Evolutionary conservation across 2,797 vertebrate species (phyloP).

Genomic region (Staurois parvus): DNA sequence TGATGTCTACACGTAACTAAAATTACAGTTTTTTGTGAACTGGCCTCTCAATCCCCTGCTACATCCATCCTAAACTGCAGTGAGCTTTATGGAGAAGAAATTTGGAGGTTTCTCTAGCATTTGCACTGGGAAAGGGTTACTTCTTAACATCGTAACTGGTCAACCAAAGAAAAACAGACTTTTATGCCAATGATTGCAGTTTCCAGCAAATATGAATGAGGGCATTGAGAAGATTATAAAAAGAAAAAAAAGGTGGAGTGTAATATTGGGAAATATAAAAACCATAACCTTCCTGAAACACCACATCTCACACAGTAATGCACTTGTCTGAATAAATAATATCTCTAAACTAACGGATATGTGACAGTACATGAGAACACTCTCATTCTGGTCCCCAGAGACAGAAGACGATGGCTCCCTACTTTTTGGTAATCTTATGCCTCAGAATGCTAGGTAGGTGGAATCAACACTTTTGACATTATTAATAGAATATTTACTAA

Average conservation of each 20-base stretch:
- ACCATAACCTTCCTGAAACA: slow-evolving; percentile 74
- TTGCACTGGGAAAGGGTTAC: slow-evolving; percentile 26
- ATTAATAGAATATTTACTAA: too few relatives aligned
- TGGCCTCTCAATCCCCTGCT: too few relatives aligned
- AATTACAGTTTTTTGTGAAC: too few relatives aligned
- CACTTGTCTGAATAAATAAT: slow-evolving; percentile 70
- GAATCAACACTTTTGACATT: not conserved
- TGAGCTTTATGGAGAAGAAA: not conserved
- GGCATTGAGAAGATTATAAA: slow-evolving; percentile 42
- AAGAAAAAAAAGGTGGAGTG: slow-evolving; percentile 53
- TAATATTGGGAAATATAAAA: slow-evolving; percentile 77
- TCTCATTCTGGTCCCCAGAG: slow-evolving; percentile 25
- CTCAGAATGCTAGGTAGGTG: slow-evolving; percentile 76
- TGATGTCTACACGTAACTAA: too few relatives aligned
- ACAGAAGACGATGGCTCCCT: slow-evolving; percentile 68
- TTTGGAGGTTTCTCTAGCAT: not conserved
- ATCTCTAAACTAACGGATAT: slow-evolving; percentile 66
- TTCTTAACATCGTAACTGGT: slow-evolving; percentile 10
- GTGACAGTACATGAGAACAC: slow-evolving; percentile 65
- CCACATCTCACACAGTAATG: slow-evolving; percentile 68
- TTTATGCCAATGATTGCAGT: slow-evolving; percentile 28
- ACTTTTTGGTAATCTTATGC: slow-evolving; percentile 67
- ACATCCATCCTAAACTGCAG: too few relatives aligned
- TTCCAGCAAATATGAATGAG: slow-evolving; percentile 65
- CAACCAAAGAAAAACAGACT: not conserved